These are phyloP conservation scores for Fratercula arctica DNA, from an alignment of 2,797 vertebrate genomes.

Conservation along the genomic window DNA sequence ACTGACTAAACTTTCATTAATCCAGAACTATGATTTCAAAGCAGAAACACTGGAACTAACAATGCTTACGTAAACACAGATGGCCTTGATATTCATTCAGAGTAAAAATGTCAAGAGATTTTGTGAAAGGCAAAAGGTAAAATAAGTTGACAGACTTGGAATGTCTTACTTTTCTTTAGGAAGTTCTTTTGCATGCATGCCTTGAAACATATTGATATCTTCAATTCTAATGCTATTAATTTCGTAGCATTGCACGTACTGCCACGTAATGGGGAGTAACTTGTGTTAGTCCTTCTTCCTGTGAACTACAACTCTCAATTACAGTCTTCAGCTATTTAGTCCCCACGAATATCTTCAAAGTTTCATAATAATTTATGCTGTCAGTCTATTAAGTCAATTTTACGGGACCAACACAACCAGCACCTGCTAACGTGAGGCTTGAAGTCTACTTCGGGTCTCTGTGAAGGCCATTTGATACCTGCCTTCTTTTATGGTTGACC, in stretches of 20 bases:
- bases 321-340: constrained; percentile 41
- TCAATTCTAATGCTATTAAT: constrained; percentile 29
- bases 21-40: not conserved
- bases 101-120: not conserved
- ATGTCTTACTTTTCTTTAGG: constrained; percentile 9
- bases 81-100: not conserved
- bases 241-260: constrained; percentile 51
- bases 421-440: constrained; percentile 56
- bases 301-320: constrained; percentile 5
- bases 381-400: constrained; percentile 70
- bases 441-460: constrained; percentile 45
- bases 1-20: not conserved
- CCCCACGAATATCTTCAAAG: constrained; percentile 50
- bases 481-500: constrained; percentile 82
- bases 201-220: constrained; percentile 13
- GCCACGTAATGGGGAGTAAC: not conserved
- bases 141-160: not conserved
- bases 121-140: not conserved
- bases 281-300: constrained; percentile 28
- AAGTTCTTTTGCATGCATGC: constrained; percentile 20
- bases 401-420: constrained; percentile 63
- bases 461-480: constrained; percentile 75
- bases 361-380: constrained; percentile 68
- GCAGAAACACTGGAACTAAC: not conserved
- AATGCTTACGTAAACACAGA: not conserved